phyloP scores from a whole-genome alignment of 2,888 invertebrate species.

The Augiades crinisus region DNA sequence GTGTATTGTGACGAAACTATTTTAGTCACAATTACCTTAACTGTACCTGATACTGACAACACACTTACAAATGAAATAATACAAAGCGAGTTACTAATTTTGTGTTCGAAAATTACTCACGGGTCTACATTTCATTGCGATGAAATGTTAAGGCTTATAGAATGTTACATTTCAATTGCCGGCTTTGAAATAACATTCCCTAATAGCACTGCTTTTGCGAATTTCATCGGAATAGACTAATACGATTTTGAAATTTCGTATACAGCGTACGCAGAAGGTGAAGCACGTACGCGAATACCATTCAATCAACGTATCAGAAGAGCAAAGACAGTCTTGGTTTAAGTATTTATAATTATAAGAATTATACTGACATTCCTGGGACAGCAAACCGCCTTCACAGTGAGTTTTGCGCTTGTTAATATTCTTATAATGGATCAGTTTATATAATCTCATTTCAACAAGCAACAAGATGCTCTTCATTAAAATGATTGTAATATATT shows the following conservation, averaged over 20 bases:
- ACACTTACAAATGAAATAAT: not conserved
- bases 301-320: constrained; percentile 60
- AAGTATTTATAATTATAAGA: too few species aligned
- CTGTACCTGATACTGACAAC: too few species aligned
- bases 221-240: constrained; percentile 11
- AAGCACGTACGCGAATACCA: constrained; percentile 57
- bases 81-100: not conserved
- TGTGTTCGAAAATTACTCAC: not conserved
- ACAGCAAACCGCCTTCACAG: too few species aligned
- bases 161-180: constrained; percentile 8
- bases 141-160: not conserved
- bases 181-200: constrained; percentile 16
- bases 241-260: constrained; percentile 10
- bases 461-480: too few species aligned
- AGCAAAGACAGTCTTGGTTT: too few species aligned
- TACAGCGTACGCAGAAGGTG: constrained; percentile 15
- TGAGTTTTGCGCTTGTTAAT: too few species aligned
- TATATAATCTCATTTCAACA: too few species aligned
- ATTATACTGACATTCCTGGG: too few species aligned
- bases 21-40: too few species aligned
- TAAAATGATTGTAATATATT: not conserved
- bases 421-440: too few species aligned
- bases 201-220: constrained; percentile 5
- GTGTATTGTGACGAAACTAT: too few species aligned
- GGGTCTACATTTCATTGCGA: not conserved